A percentile compares a stretch with the other conserved stretches of the same genome.
These are phyloP conservation scores for Periophthalmus magnuspinnatus DNA, from an alignment of 2,797 vertebrate genomes.

Conservation along the genomic window DNA sequence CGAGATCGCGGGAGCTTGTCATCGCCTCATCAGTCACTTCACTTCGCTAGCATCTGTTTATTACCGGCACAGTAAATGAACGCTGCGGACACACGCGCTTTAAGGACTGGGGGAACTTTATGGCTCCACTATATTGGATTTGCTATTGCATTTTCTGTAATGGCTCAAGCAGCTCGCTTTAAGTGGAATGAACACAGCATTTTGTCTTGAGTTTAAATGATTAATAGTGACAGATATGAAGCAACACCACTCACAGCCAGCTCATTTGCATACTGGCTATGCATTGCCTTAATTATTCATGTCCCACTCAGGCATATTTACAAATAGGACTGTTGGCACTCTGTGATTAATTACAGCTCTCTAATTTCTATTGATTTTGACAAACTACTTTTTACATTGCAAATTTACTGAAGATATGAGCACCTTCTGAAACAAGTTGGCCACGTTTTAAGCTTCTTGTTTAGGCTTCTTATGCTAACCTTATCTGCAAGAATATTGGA, in stretches of 20 bases:
- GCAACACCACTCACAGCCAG: constrained; percentile 54
- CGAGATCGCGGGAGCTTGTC: constrained; percentile 44
- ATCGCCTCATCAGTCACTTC: constrained; percentile 34
- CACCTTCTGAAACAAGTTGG: not conserved
- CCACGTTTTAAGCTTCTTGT: constrained; percentile 21
- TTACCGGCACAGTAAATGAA: constrained; percentile 40
- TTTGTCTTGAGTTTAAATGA: constrained; percentile 57
- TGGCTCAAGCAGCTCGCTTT: constrained; percentile 43
- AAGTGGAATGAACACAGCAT: constrained; percentile 48
- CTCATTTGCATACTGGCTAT: constrained; percentile 53
- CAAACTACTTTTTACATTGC: constrained; percentile 6
- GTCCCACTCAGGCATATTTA: constrained; percentile 48
- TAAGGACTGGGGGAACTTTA: constrained; percentile 39
- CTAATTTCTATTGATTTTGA: constrained; percentile 27
- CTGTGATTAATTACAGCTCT: constrained; percentile 30
- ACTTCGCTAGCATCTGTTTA: constrained; percentile 21
- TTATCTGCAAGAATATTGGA: not conserved
- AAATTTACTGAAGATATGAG: not conserved
- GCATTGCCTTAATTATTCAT: constrained; percentile 57
- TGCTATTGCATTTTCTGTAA: constrained; percentile 52
- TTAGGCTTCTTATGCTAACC: constrained; percentile 26
- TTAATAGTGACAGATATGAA: constrained; percentile 67
- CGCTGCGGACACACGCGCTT: constrained; percentile 21
- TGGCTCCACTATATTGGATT: constrained; percentile 39
- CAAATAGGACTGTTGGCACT: constrained; percentile 33